Evolutionary conservation across 2,888 invertebrate genomes (phyloP).

Genomic region (Meliscaeva auricollis): DNA sequence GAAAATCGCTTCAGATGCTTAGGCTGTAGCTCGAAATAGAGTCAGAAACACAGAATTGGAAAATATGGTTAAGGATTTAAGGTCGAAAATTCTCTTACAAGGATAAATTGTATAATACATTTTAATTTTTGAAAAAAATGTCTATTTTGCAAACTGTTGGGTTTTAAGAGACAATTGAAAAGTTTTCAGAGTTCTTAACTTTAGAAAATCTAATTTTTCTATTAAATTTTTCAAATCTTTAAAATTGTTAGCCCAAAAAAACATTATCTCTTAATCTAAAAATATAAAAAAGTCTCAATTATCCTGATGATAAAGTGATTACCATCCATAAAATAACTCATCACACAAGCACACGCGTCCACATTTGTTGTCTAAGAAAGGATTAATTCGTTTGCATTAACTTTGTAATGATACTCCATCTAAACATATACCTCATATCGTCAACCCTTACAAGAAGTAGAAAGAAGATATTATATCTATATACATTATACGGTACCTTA

Average conservation of each 20-base stretch:
- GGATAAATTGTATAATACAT: too few species aligned
- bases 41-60: too few species aligned
- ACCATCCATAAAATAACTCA: constrained; percentile 47
- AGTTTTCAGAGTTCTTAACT: too few species aligned
- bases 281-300: constrained; percentile 40
- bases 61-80: too few species aligned
- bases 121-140: too few species aligned
- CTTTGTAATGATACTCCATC: constrained; percentile 58
- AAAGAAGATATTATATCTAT: neutral
- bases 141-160: too few species aligned
- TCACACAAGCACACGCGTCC: neutral
- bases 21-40: too few species aligned
- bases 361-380: neutral
- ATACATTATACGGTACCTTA: constrained; percentile 1
- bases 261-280: neutral
- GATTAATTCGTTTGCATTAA: constrained; percentile 68
- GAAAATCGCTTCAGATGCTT: too few species aligned
- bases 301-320: constrained; percentile 62
- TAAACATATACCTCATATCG: constrained; percentile 18
- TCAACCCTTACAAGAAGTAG: neutral
- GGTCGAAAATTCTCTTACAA: too few species aligned
- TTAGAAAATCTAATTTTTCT: too few species aligned
- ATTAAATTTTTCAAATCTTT: too few species aligned
- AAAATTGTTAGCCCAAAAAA: neutral
- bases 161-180: too few species aligned